phyloP scores from a whole-genome alignment of 2,113 vertebrate species.

The Ctenodactylus gundi region DNA sequence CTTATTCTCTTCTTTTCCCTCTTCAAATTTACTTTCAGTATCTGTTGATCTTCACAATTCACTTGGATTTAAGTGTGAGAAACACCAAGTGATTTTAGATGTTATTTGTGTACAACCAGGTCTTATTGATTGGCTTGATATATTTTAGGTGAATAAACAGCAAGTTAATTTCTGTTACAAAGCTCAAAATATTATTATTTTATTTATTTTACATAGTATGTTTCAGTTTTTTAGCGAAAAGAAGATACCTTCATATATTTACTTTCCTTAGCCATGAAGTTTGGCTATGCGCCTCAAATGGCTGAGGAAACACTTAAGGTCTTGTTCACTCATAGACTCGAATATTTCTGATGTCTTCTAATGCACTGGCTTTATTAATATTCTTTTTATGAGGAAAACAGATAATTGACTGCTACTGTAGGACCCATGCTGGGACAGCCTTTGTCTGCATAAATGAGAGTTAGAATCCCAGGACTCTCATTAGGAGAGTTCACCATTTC shows the following conservation, averaged over 20 bases:
- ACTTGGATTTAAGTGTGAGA: neutral
- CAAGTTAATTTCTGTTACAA: neutral
- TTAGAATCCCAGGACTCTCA: neutral
- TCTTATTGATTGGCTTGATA: neutral
- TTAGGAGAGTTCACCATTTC: neutral
- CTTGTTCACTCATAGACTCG: neutral
- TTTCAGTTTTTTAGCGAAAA: neutral
- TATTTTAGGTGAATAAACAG: neutral
- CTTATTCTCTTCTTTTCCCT: neutral
- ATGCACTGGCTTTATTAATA: neutral
- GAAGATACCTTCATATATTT: too few species aligned
- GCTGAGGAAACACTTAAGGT: neutral
- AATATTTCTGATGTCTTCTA: neutral
- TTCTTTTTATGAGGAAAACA: neutral
- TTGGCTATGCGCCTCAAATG: neutral
- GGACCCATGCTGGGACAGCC: neutral
- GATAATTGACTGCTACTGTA: neutral
- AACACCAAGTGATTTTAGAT: neutral
- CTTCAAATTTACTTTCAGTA: conserved; percentile 29
- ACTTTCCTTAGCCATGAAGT: neutral
- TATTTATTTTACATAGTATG: neutral
- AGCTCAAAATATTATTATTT: neutral
- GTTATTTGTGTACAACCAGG: neutral
- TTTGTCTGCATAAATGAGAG: neutral
- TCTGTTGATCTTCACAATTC: neutral